phyloP scores from a whole-genome alignment of 2,888 invertebrate genomes.

The Ornithoptera priamus region DNA sequence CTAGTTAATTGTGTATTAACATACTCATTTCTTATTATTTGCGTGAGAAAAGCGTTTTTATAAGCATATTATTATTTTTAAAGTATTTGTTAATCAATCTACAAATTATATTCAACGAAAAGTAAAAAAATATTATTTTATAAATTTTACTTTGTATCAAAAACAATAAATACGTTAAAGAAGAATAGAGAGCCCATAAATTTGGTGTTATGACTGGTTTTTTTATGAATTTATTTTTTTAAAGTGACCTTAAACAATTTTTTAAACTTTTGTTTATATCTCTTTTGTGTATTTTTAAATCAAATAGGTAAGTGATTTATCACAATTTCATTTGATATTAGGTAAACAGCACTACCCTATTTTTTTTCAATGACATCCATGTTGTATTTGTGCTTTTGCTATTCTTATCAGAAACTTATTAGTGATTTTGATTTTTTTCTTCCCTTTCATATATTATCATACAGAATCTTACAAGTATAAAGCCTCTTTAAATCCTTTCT shows the following conservation, averaged over 20 bases:
- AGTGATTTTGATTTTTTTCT: not conserved
- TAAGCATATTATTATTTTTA: conserved; percentile 46
- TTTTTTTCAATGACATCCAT: no score
- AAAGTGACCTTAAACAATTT: no score
- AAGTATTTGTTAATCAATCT: conserved; percentile 22
- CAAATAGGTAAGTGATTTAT: no score
- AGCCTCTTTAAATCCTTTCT: not conserved
- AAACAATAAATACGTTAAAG: not conserved
- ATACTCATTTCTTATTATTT: conserved; percentile 52
- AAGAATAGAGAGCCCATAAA: no score
- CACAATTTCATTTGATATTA: no score
- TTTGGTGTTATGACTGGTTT: no score
- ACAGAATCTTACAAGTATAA: not conserved
- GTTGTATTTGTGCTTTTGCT: no score
- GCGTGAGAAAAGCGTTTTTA: conserved; percentile 43
- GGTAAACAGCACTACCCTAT: no score
- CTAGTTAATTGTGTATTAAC: conserved; percentile 53
- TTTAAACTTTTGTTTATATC: no score
- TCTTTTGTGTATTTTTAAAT: no score
- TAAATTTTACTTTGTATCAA: conserved; percentile 1
- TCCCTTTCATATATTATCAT: not conserved
- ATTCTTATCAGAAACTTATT: no score
- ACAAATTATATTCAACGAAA: conserved; percentile 20
- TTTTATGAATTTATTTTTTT: no score
- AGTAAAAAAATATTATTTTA: conserved; percentile 8